These are phyloP conservation scores for Alosa sapidissima DNA, from an alignment of 2,797 vertebrate genomes.

Conservation along the genomic window DNA sequence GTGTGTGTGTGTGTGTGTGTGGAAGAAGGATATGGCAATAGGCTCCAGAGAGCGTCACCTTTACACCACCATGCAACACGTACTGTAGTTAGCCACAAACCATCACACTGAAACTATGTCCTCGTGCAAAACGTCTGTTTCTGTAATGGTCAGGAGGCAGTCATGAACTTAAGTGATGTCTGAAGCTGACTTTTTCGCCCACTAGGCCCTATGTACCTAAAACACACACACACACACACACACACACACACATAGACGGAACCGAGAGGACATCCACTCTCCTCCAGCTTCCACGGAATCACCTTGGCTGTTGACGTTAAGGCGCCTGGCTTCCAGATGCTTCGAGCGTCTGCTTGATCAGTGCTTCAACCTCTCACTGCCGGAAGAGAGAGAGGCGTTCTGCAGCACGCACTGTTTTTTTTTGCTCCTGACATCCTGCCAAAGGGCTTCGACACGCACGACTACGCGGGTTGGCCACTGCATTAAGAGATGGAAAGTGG, in stretches of 20 bases:
- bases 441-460: constrained; percentile 40
- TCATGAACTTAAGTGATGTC: background rate
- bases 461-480: constrained; percentile 37
- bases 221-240: background rate
- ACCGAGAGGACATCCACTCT: constrained; percentile 17
- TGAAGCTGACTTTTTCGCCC: background rate
- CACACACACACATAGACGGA: no score
- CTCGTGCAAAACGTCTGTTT: background rate
- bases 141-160: background rate
- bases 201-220: no score
- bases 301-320: constrained; percentile 56
- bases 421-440: constrained; percentile 71
- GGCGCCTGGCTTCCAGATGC: constrained; percentile 72
- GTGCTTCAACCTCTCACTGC: constrained; percentile 33
- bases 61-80: background rate
- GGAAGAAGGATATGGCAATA: background rate
- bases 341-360: constrained; percentile 53
- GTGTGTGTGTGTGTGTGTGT: background rate
- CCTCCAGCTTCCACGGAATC: constrained; percentile 34
- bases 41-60: background rate
- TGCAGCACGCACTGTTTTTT: constrained; percentile 60
- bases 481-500: constrained; percentile 11
- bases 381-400: constrained; percentile 69
- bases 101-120: background rate
- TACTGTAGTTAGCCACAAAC: background rate